A percentile compares a stretch with the other conserved stretches of the same genome.
These are phyloP conservation scores for Sycobia sp. DNA, from an alignment of 1,140 invertebrate species.

Conservation along the genomic window DNA sequence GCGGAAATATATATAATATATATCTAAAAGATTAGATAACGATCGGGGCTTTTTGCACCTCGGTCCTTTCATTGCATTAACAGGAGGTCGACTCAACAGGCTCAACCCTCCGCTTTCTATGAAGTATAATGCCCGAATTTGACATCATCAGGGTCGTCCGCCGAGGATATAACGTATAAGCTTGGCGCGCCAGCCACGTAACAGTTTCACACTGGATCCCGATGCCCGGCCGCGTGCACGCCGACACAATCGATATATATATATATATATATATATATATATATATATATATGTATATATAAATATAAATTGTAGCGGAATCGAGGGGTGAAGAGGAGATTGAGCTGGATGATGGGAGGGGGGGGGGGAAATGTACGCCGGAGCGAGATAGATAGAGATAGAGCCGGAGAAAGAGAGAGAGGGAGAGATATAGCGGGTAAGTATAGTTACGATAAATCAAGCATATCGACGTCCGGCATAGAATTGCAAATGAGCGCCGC, in stretches of 20 bases:
- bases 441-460: conserved; percentile 62
- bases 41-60: no score
- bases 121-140: no score
- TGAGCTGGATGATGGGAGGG: conserved; percentile 7
- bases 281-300: background rate
- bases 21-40: no score
- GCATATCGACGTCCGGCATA: conserved; percentile 60
- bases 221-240: background rate
- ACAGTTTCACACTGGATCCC: conserved; percentile 18
- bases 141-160: no score
- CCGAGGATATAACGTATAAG: no score
- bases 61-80: no score
- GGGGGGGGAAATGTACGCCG: no score
- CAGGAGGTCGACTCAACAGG: no score
- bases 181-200: conserved; percentile 1
- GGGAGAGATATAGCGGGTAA: conserved; percentile 43
- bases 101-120: no score
- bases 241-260: no score
- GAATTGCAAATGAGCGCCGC: conserved; percentile 61
- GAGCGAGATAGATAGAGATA: background rate
- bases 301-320: conserved; percentile 51
- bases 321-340: conserved; percentile 21
- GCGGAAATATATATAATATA: no score
- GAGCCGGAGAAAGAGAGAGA: background rate
- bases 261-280: background rate